Base-by-base conservation (phyloP, 1,140 invertebrate species). In the Drosophila bocki region DNA sequence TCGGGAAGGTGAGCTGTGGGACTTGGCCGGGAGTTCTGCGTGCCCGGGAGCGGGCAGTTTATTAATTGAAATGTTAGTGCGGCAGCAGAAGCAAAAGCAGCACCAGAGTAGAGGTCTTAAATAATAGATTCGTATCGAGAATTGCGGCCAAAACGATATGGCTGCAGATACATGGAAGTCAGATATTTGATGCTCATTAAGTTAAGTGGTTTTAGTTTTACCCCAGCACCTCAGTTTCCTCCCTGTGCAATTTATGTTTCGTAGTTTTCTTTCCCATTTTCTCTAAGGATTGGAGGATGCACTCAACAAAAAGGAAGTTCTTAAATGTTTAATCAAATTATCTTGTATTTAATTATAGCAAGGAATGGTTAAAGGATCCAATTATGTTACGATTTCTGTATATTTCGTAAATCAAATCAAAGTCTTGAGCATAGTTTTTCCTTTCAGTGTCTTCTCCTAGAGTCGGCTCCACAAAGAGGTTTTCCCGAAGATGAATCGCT, bases 1-100 rank as follows among this genome's bases (percentile, higher is more conserved):
- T 82, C 53, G 37, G 39, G 39, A 68, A 69, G 60, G 76, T 70
- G 75, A 67, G 47, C 63, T 47, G 33, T 54, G 75, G 71, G 75
- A 64, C 57, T 64, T 64, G n/a, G 58, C 44, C 12, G 62, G 33
- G 60, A 19, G 61, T 41, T 57, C 37, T 75, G 78, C 77, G 72
- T 68, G 74, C 63, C 61, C 64, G 71, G 56, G 53, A 58, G 62
- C 67, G 65, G 80, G 84, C 82, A 80, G 85, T 82, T 90, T 90
- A 90, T 90, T 90, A 90, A 90, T 90, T 90, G 85, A 90, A 90
- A 90, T 82, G 85, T 90, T 90, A 90, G 81, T 90, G 85, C 85
- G 61, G 56, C 53, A 56, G 33, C 12, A 68, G 35, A 33, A 79
- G 50, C 22, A 22, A 22, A 22, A 22, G 1, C 22, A 22, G 22